Evolutionary conservation across 35 echinoderm and acorn worm species (phyloP).

Genomic region (Apostichopus californicus): DNA sequence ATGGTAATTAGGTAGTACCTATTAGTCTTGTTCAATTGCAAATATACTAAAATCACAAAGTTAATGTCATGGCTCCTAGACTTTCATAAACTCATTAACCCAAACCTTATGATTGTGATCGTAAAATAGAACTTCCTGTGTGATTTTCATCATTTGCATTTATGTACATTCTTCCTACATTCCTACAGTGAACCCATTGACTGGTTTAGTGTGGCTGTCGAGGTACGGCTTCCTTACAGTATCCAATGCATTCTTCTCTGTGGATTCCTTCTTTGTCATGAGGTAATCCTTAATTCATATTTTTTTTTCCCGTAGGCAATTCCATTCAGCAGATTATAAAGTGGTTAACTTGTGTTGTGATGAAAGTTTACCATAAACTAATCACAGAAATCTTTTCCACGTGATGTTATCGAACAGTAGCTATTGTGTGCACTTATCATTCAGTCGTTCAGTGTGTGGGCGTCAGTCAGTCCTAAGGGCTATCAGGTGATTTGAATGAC

Average conservation of each 20-base stretch:
- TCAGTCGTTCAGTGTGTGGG: neutral
- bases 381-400: neutral
- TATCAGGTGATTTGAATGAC: neutral
- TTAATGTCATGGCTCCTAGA: neutral
- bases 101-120: neutral
- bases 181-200: constrained; percentile 47
- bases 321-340: neutral
- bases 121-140: neutral
- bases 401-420: neutral
- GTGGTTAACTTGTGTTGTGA: no score
- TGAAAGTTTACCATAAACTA: no score
- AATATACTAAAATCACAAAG: neutral
- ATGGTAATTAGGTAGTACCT: neutral
- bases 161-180: constrained; percentile 13
- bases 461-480: neutral
- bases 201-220: neutral
- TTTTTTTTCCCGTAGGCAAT: neutral
- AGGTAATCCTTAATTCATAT: constrained; percentile 41
- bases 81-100: neutral
- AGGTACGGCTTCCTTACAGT: constrained; percentile 64
- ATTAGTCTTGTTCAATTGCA: neutral
- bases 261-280: constrained; percentile 80
- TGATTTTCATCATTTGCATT: neutral
- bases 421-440: neutral
- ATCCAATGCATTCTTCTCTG: constrained; percentile 65